These are phyloP conservation scores for Peromyscus nudipes DNA, from an alignment of 2,797 vertebrate species.

Conservation along the genomic window DNA sequence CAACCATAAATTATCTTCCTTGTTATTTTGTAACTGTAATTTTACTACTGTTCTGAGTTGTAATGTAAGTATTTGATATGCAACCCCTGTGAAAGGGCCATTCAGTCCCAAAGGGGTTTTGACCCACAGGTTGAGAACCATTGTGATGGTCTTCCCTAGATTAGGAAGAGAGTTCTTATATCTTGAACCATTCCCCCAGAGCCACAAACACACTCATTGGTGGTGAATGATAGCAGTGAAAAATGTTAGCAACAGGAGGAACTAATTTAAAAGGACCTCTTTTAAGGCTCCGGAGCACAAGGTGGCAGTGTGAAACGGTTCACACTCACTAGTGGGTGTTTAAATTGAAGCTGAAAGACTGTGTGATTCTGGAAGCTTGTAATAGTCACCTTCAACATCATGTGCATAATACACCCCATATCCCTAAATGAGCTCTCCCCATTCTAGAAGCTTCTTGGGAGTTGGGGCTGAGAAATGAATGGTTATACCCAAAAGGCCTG, in stretches of 20 bases:
- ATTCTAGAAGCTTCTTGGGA: background rate
- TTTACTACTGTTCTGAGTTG: background rate
- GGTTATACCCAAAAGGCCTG: background rate
- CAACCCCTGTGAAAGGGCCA: background rate
- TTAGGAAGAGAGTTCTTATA: background rate
- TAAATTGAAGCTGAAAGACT: background rate
- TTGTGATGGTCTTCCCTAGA: background rate
- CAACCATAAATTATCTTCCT: background rate
- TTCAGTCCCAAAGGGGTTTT: background rate
- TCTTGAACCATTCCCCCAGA: background rate
- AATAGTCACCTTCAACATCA: accelerated
- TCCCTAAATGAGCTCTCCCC: too few species aligned
- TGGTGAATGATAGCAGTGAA: background rate
- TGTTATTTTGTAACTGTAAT: background rate
- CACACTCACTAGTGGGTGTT: background rate
- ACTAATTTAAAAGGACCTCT: background rate
- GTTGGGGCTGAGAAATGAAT: background rate
- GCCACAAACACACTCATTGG: background rate
- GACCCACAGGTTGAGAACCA: background rate
- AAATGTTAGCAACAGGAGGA: background rate
- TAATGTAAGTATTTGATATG: background rate
- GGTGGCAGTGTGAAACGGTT: too few species aligned
- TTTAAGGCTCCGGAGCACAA: background rate
- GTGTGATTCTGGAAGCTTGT: background rate
- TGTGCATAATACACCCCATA: background rate